phyloP scores from a whole-genome alignment of 2,797 vertebrate genomes.

The Cyprinella venusta region DNA sequence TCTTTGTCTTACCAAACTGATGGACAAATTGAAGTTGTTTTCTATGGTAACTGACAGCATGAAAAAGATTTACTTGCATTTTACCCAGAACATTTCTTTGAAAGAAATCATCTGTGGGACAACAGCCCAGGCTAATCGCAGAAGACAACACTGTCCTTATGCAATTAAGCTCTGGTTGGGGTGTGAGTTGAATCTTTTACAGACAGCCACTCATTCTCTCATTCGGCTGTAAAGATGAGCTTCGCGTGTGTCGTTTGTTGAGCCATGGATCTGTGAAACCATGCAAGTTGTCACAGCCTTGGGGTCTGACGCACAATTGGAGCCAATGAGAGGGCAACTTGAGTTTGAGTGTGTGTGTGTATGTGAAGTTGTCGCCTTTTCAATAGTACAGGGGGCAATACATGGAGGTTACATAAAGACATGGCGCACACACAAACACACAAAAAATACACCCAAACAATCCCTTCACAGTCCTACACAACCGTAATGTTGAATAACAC shows the following conservation, averaged over 20 bases:
- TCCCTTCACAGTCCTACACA: conserved; percentile 66
- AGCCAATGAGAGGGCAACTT: conserved; percentile 22
- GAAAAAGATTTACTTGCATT: background rate
- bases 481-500: conserved; percentile 74
- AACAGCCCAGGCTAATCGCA: background rate
- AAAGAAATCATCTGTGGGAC: background rate
- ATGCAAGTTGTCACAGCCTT: conserved; percentile 30
- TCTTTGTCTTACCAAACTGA: too few relatives aligned
- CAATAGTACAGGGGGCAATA: conserved; percentile 4
- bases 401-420: conserved; percentile 65
- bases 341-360: background rate
- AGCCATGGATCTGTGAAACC: background rate
- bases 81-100: background rate
- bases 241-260: background rate
- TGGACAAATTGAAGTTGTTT: background rate
- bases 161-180: background rate
- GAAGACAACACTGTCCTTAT: background rate
- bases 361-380: background rate
- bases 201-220: background rate
- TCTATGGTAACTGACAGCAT: background rate
- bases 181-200: background rate
- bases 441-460: conserved; percentile 56
- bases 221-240: conserved; percentile 5
- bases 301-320: conserved; percentile 33
- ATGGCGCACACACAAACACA: conserved; percentile 52